phyloP scores from a whole-genome alignment of 1,140 invertebrate species.

The Drosophila ficusphila region DNA sequence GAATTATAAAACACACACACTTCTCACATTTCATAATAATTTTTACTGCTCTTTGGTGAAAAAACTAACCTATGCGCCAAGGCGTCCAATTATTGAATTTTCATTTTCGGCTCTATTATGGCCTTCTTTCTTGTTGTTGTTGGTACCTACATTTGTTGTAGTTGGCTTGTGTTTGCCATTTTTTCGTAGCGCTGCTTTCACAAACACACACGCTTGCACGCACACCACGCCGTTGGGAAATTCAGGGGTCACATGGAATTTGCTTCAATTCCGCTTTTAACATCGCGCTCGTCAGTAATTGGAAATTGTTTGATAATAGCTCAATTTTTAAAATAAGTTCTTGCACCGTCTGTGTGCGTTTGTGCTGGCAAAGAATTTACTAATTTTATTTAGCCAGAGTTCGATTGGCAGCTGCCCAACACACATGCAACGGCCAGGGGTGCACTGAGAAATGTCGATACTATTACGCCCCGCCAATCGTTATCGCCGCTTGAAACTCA shows the following conservation, averaged over 20 bases:
- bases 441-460: neutral
- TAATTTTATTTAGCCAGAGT: slow-evolving; percentile 48
- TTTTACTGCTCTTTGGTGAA: slow-evolving; percentile 8
- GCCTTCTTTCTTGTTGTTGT: slow-evolving; percentile 39
- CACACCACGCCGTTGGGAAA: slow-evolving; percentile 17
- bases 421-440: slow-evolving; percentile 7
- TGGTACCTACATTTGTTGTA: slow-evolving; percentile 75
- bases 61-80: slow-evolving; percentile 60
- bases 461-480: neutral
- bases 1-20: slow-evolving; percentile 72
- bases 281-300: slow-evolving; percentile 44
- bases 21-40: slow-evolving; percentile 70
- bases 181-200: slow-evolving; percentile 64
- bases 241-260: slow-evolving; percentile 56
- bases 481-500: slow-evolving; percentile 13
- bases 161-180: slow-evolving; percentile 76
- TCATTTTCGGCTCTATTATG: slow-evolving; percentile 49
- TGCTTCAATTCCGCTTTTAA: slow-evolving; percentile 22
- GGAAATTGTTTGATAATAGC: slow-evolving; percentile 27
- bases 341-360: slow-evolving; percentile 28
- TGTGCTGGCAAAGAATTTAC: slow-evolving; percentile 32
- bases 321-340: slow-evolving; percentile 30
- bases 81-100: slow-evolving; percentile 73
- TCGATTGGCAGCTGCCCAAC: slow-evolving; percentile 15
- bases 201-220: slow-evolving; percentile 44